phyloP scores from a whole-genome alignment of 2,888 invertebrate genomes.

The Drosophila lacicola region DNA sequence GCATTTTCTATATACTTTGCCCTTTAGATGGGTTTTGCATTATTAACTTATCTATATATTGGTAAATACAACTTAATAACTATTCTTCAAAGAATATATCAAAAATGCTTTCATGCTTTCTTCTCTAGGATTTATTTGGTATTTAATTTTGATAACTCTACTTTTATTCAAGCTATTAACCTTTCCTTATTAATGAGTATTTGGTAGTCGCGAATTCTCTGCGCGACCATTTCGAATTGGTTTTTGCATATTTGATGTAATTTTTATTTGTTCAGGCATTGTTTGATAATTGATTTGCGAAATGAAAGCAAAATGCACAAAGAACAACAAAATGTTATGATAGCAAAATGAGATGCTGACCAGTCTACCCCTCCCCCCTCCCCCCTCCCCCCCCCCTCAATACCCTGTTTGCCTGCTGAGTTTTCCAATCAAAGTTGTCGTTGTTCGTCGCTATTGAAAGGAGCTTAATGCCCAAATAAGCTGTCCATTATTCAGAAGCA shows the following conservation, averaged over 20 bases:
- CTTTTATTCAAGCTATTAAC: neutral
- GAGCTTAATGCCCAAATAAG: conserved; percentile 77
- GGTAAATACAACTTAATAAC: too few species aligned
- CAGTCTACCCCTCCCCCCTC: conserved; percentile 10
- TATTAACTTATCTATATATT: too few species aligned
- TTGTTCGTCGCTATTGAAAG: conserved; percentile 73
- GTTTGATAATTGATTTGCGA: conserved; percentile 65
- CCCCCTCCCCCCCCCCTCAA: neutral
- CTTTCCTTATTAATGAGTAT: neutral
- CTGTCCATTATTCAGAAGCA: conserved; percentile 77
- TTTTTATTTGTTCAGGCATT: conserved; percentile 47
- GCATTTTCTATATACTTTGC: too few species aligned
- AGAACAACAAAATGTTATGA: conserved; percentile 53
- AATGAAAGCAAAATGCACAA: conserved; percentile 41
- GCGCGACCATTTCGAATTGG: neutral
- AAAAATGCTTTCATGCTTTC: too few species aligned
- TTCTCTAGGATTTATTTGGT: neutral
- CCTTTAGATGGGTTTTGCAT: too few species aligned
- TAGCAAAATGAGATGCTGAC: conserved; percentile 64
- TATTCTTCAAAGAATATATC: too few species aligned
- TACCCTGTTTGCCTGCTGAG: conserved; percentile 42
- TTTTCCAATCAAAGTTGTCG: conserved; percentile 79
- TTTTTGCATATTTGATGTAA: conserved; percentile 31
- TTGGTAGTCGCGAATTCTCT: neutral
- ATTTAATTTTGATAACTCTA: neutral